Conservation (phyloP, 2,113 vertebrate genomes). For the Neodontobutis hainanensis region DNA sequence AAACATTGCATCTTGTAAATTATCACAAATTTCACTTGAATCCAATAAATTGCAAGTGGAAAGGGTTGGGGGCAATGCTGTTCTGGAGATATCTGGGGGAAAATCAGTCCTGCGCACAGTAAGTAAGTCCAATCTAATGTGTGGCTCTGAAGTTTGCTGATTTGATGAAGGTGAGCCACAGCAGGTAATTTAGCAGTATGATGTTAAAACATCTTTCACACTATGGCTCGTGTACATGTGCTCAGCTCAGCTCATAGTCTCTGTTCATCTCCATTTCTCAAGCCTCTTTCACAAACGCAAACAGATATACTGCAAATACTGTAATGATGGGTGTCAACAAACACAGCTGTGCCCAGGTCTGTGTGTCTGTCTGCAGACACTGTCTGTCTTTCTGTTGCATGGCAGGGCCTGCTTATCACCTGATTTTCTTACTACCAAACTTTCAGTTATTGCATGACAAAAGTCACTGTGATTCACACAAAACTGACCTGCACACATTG, state of each 20-base stretch:
- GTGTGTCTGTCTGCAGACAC: conserved; percentile 77
- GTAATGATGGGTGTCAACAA: conserved; percentile 57
- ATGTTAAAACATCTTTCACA: conserved; percentile 87
- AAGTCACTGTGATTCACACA: conserved; percentile 10
- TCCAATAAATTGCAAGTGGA: neutral
- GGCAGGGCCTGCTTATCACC: conserved; percentile 34
- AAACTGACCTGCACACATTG: neutral
- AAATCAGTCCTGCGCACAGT: conserved; percentile 48
- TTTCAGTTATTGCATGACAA: conserved; percentile 33
- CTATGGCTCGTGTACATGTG: conserved; percentile 75
- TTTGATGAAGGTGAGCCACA: conserved; percentile 47
- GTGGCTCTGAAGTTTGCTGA: conserved; percentile 54
- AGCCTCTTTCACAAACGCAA: conserved; percentile 47
- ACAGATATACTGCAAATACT: conserved; percentile 33
- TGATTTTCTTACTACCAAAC: conserved; percentile 48
- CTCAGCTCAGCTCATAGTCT: conserved; percentile 56
- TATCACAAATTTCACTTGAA: neutral
- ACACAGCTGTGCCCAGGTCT: conserved; percentile 76
- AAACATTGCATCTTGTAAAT: neutral
- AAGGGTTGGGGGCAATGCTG: conserved; percentile 21
- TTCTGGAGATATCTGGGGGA: conserved; percentile 38
- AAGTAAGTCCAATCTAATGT: conserved; percentile 45
- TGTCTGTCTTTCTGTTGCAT: conserved; percentile 66
- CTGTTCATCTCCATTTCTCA: conserved; percentile 57
- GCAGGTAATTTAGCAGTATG: conserved; percentile 68